A percentile compares a stretch with the other conserved stretches of the same genome.
Evolutionary conservation across 2,113 vertebrate species (phyloP).

Genomic region (Psephotus haematonotus): DNA sequence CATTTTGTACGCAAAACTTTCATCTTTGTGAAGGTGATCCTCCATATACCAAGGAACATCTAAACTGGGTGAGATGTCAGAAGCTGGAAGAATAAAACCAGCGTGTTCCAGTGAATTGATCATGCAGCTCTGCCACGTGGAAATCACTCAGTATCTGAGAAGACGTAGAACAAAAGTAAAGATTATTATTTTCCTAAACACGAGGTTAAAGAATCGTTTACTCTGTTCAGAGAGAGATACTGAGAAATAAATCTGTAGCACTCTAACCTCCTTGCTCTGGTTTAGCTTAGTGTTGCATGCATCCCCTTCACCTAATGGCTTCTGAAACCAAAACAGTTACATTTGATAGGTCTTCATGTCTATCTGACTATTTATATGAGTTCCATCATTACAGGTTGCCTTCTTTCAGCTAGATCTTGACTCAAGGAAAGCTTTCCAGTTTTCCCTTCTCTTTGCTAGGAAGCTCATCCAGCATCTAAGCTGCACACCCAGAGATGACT

Average conservation of each 20-base stretch:
- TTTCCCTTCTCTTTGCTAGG: background rate
- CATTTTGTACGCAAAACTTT: background rate
- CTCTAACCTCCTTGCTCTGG: background rate
- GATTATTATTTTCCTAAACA: background rate
- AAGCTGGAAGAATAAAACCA: background rate
- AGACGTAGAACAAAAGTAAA: background rate
- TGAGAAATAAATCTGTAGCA: background rate
- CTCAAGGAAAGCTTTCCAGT: background rate
- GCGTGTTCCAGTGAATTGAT: background rate
- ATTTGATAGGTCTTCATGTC: background rate
- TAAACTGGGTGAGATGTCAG: accelerated
- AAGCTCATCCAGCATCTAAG: background rate
- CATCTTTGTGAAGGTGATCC: background rate
- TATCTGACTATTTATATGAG: background rate
- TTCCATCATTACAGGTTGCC: accelerated
- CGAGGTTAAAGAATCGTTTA: background rate
- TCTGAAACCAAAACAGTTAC: background rate
- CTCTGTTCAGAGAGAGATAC: background rate
- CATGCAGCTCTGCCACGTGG: background rate
- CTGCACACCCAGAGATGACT: background rate
- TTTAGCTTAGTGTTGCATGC: background rate
- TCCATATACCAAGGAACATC: accelerated
- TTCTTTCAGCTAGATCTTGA: background rate
- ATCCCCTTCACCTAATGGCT: background rate
- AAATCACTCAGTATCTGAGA: background rate